phyloP scores from a whole-genome alignment of 2,797 vertebrate species.

The Leuciscus waleckii region DNA sequence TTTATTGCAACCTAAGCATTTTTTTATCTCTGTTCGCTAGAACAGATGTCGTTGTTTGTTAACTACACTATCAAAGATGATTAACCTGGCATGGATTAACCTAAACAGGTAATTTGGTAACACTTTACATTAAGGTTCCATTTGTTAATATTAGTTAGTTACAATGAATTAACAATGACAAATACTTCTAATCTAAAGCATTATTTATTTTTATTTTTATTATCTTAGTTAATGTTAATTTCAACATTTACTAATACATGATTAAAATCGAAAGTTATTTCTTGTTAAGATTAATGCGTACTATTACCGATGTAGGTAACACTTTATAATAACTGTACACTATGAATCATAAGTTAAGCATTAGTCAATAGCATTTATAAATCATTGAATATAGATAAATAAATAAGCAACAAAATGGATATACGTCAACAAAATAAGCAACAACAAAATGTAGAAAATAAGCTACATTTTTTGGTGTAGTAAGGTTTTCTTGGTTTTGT shows the following conservation, averaged over 20 bases:
- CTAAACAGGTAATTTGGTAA: background rate
- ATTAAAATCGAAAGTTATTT: background rate
- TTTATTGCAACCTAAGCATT: background rate
- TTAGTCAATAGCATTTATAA: too few species aligned
- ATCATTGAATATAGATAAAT: too few species aligned
- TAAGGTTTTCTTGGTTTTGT: too few species aligned
- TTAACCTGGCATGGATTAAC: background rate
- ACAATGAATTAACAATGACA: background rate
- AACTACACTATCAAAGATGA: background rate
- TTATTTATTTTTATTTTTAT: background rate
- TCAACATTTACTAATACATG: background rate
- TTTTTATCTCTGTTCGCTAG: background rate
- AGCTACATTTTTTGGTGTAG: too few species aligned
- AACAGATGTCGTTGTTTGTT: background rate
- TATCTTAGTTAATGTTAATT: background rate
- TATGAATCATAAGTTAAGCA: too few species aligned
- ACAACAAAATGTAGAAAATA: too few species aligned
- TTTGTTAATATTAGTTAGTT: background rate
- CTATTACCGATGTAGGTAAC: background rate
- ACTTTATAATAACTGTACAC: too few species aligned
- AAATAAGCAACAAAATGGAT: too few species aligned
- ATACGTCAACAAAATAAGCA: too few species aligned
- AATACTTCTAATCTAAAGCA: background rate
- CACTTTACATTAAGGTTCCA: background rate
- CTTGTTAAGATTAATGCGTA: background rate